phyloP scores from a whole-genome alignment of 2,113 vertebrate species.

The Tympanuchus pallidicinctus region DNA sequence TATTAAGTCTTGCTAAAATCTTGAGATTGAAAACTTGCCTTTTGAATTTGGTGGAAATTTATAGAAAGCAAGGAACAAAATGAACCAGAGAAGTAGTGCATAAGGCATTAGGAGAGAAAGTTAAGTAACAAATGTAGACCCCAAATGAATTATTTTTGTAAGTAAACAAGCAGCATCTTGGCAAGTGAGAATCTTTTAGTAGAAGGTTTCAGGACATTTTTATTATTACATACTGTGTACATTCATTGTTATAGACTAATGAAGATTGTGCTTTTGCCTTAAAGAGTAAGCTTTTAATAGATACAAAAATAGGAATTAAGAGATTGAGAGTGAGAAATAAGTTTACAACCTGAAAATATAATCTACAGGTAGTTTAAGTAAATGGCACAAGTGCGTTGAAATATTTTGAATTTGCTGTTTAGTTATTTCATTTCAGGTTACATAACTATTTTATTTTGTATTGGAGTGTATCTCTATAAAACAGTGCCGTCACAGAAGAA shows the following conservation, averaged over 20 bases:
- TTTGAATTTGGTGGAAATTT: constrained; percentile 1
- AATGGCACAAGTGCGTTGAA: not conserved
- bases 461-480: not conserved
- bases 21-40: not conserved
- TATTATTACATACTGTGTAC: not conserved
- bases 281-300: not conserved
- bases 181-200: not conserved
- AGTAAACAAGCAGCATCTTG: not conserved
- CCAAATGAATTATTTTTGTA: not conserved
- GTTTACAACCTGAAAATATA: not conserved
- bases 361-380: not conserved
- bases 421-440: not conserved
- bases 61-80: not conserved
- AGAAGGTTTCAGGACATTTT: not conserved
- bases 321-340: not conserved
- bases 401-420: not conserved
- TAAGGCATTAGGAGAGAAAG: not conserved
- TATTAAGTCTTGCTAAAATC: not conserved
- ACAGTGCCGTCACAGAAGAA: not conserved
- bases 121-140: not conserved
- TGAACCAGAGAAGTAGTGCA: not conserved
- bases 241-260: not conserved
- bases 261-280: not conserved
- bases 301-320: not conserved
- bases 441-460: not conserved